Conservation (phyloP, 2,113 vertebrate species). For the Muntiacus muntjak region DNA sequence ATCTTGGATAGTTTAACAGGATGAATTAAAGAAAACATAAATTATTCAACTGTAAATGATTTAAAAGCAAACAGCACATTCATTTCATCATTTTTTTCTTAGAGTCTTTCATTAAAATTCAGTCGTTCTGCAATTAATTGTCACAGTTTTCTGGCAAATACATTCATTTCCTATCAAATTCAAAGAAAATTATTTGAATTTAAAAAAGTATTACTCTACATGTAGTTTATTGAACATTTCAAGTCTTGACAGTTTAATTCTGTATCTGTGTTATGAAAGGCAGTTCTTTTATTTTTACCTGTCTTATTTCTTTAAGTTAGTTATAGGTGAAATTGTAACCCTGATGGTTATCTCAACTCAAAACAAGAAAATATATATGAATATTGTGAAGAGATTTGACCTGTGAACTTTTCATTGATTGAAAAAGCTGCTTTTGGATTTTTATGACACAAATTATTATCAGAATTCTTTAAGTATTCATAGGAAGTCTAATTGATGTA, state of each 20-base stretch:
- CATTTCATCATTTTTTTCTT: conserved; percentile 56
- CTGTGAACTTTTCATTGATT: conserved; percentile 59
- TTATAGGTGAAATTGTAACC: conserved; percentile 67
- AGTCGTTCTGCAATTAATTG: conserved; percentile 57
- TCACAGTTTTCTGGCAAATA: conserved; percentile 64
- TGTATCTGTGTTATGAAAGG: conserved; percentile 50
- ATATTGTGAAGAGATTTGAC: conserved; percentile 44
- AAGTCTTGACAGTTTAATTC: conserved; percentile 64
- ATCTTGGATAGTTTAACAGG: conserved; percentile 58
- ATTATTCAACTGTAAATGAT: conserved; percentile 69
- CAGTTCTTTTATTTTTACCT: conserved; percentile 54
- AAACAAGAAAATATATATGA: conserved; percentile 51
- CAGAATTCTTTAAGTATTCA: conserved; percentile 70
- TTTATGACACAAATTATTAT: conserved; percentile 71
- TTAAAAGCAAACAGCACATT: conserved; percentile 62
- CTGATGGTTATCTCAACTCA: conserved; percentile 50
- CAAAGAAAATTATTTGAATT: conserved; percentile 57
- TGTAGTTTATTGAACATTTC: conserved; percentile 65
- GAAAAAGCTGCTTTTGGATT: conserved; percentile 53
- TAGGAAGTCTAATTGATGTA: conserved; percentile 41
- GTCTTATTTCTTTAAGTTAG: conserved; percentile 65
- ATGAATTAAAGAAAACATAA: conserved; percentile 68
- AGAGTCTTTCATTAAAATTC: conserved; percentile 53
- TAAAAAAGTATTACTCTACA: conserved; percentile 46
- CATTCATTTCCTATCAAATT: conserved; percentile 53